phyloP scores from a whole-genome alignment of 2,113 vertebrate species.

The Artemisiospiza belli region DNA sequence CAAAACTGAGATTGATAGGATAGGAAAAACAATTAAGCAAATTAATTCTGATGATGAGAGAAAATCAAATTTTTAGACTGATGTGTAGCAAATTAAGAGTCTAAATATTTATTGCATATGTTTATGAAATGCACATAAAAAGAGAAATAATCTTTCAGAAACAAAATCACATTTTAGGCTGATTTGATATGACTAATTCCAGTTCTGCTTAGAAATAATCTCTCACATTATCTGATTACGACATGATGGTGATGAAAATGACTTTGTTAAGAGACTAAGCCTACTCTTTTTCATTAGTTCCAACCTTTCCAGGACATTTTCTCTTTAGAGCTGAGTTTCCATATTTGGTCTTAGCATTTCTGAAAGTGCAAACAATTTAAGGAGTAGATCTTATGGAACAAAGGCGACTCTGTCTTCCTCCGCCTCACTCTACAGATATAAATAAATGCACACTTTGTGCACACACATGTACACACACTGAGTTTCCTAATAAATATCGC shows the following conservation, averaged over 20 bases:
- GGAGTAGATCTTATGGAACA: neutral
- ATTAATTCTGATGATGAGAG: slow-evolving; percentile 81
- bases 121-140: slow-evolving; percentile 31
- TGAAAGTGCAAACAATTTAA: neutral
- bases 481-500: neutral
- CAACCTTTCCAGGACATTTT: neutral
- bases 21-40: slow-evolving; percentile 82
- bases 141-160: slow-evolving; percentile 29
- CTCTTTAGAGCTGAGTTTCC: neutral
- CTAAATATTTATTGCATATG: slow-evolving; percentile 76
- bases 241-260: neutral
- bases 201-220: neutral
- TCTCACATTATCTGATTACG: neutral
- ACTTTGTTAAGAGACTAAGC: neutral
- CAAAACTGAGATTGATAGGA: slow-evolving; percentile 78
- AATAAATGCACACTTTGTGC: neutral
- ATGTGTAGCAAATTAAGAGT: slow-evolving; percentile 71
- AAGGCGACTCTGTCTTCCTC: neutral
- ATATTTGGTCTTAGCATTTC: neutral
- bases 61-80: slow-evolving; percentile 75
- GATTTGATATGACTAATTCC: neutral
- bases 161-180: neutral
- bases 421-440: neutral
- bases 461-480: neutral
- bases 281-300: neutral